A percentile compares a stretch with the other conserved stretches of the same genome.
Conservation (phyloP, 2,113 vertebrate species). For the Butastur rufipennis region DNA sequence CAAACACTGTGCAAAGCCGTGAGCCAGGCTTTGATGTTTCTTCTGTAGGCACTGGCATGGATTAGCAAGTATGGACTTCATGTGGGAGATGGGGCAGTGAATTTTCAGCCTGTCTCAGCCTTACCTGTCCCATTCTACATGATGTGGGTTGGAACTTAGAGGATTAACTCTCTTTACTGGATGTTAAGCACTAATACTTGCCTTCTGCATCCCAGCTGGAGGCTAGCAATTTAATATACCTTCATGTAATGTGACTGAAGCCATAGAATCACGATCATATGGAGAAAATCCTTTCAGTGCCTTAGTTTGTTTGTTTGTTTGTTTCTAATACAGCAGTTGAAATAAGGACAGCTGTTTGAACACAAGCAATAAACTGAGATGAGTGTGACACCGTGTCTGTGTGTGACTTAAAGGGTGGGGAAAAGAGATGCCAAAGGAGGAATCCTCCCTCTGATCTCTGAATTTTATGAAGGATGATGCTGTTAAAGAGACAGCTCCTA, state of each 20-base stretch:
- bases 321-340: neutral
- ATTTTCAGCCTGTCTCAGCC: neutral
- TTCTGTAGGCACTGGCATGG: neutral
- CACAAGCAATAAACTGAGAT: slow-evolving; percentile 24
- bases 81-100: neutral
- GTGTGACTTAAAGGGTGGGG: neutral
- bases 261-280: neutral
- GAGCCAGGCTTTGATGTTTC: neutral
- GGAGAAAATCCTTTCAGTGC: slow-evolving; percentile 10
- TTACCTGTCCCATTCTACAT: neutral
- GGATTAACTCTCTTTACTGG: neutral
- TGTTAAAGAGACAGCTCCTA: neutral
- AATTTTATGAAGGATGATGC: neutral
- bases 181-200: neutral
- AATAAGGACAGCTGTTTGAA: neutral
- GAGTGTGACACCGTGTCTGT: neutral
- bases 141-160: neutral
- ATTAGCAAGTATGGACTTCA: neutral
- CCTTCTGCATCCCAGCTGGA: neutral
- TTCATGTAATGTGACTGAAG: neutral
- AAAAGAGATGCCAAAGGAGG: neutral
- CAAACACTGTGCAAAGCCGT: neutral
- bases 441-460: neutral
- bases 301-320: neutral
- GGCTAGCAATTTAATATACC: neutral